Conservation (phyloP, 2,888 invertebrate species). For the Odontothrips loti region DNA sequence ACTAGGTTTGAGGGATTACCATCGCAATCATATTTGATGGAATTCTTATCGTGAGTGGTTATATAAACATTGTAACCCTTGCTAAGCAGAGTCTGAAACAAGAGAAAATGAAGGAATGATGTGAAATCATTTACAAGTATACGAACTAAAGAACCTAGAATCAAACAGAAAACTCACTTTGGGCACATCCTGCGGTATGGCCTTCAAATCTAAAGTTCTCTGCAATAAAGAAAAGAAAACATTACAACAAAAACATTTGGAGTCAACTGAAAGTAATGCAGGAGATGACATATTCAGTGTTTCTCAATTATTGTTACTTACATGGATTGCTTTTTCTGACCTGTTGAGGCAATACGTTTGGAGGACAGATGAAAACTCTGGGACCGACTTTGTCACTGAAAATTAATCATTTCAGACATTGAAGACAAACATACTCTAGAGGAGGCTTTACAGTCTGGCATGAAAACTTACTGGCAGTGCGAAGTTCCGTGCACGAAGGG, state of each 20-base stretch:
- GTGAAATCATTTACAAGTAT: too few relatives aligned
- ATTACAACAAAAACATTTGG: neutral
- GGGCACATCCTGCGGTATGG: neutral
- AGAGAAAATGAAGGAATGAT: too few relatives aligned
- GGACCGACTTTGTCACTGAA: neutral
- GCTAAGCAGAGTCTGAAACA: neutral
- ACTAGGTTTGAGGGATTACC: neutral
- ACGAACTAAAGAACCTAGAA: neutral
- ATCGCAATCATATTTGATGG: neutral
- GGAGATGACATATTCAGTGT: neutral
- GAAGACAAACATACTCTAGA: neutral
- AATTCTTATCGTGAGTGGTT: neutral
- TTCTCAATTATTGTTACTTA: neutral
- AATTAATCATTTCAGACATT: neutral
- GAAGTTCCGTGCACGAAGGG: neutral
- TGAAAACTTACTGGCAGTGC: neutral
- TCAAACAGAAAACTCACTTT: neutral
- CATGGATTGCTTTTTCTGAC: neutral
- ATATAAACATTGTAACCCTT: neutral
- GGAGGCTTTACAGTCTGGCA: neutral
- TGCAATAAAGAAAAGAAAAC: neutral
- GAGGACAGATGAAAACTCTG: neutral
- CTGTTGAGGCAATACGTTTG: neutral
- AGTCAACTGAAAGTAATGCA: neutral
- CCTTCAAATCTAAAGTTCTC: neutral